Evolutionary conservation across 2,797 vertebrate species (phyloP).

Genomic region (Enteromius anoplus): DNA sequence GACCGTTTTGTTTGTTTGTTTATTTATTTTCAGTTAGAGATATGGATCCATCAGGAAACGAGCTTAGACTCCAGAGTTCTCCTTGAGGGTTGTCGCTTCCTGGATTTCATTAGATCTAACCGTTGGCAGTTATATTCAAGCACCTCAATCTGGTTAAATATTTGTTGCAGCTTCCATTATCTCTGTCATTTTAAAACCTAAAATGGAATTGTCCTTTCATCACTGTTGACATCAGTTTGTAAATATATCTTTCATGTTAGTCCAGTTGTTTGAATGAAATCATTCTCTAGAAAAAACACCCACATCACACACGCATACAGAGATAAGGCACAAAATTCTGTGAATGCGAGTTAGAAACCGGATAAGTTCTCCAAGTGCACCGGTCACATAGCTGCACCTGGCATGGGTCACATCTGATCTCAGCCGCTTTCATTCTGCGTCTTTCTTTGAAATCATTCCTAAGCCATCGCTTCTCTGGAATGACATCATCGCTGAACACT

Average conservation of each 20-base stretch:
- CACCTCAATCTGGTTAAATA: constrained; percentile 39
- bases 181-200: not conserved
- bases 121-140: constrained; percentile 1
- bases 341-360: constrained; percentile 45
- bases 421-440: constrained; percentile 39
- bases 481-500: constrained; percentile 59
- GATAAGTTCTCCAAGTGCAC: constrained; percentile 36
- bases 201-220: constrained; percentile 17
- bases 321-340: constrained; percentile 30
- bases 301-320: constrained; percentile 1
- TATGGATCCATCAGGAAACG: constrained; percentile 34
- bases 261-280: constrained; percentile 11
- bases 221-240: constrained; percentile 4
- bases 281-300: not conserved
- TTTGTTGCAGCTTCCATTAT: not conserved
- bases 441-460: constrained; percentile 69
- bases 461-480: constrained; percentile 57
- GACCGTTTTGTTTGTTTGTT: not conserved
- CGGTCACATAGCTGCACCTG: constrained; percentile 48
- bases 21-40: not conserved
- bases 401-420: constrained; percentile 49
- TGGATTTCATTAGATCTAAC: constrained; percentile 40
- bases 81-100: constrained; percentile 48
- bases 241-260: constrained; percentile 7
- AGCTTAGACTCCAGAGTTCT: constrained; percentile 38